Evolutionary conservation across 2,888 invertebrate genomes (phyloP).

Genomic region (Aleiodes leptofemur): DNA sequence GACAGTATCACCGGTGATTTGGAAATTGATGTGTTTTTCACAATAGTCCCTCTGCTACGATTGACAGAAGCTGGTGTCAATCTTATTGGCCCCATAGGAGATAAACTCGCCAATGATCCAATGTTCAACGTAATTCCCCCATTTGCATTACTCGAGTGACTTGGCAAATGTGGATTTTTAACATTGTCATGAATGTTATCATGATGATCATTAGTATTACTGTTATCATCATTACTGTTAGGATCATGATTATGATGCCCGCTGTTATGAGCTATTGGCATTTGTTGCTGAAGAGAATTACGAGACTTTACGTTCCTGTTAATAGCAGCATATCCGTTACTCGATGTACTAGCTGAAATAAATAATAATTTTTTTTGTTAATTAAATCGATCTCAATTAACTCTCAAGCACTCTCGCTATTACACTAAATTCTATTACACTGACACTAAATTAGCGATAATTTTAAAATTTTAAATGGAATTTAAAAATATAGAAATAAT

Average conservation of each 20-base stretch:
- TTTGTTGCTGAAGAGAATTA: background rate
- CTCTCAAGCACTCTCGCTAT: no score
- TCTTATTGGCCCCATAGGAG: constrained; percentile 73
- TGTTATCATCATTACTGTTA: no score
- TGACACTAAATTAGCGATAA: no score
- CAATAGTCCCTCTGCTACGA: constrained; percentile 47
- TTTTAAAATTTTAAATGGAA: no score
- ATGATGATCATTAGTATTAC: no score
- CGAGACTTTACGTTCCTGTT: constrained; percentile 48
- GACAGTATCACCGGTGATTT: constrained; percentile 48
- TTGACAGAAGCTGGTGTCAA: constrained; percentile 63
- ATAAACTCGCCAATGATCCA: constrained; percentile 73
- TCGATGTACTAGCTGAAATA: no score
- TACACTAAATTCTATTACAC: no score
- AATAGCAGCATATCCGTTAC: background rate
- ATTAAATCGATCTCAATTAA: no score
- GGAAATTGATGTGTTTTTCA: constrained; percentile 48
- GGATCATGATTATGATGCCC: background rate
- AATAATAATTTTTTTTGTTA: no score
- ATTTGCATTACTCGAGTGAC: constrained; percentile 57
- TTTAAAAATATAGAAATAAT: no score
- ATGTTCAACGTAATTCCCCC: constrained; percentile 74
- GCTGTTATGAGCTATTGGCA: background rate
- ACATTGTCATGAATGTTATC: background rate
- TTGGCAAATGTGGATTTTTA: constrained; percentile 53